Conservation (phyloP, 2,888 invertebrate species). For the Timandra comae region DNA sequence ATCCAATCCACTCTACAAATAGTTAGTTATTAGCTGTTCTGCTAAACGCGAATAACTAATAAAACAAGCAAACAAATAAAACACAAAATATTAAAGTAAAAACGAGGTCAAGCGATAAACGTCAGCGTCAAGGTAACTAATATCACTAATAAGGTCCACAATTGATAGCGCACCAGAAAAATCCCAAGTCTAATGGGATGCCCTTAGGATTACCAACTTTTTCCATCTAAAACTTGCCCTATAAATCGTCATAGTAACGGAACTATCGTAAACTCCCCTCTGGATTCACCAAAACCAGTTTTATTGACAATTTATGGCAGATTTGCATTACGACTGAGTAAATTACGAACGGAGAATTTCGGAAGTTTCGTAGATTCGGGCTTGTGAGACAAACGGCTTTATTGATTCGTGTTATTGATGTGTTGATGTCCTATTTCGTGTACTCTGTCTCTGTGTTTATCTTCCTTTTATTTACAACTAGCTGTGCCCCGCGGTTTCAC, state of each 20-base stretch:
- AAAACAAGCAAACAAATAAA: too few species aligned
- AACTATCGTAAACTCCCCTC: conserved; percentile 33
- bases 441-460: too few species aligned
- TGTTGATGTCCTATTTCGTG: too few species aligned
- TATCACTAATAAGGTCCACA: conserved; percentile 29
- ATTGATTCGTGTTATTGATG: not conserved
- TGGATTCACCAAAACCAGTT: conserved; percentile 22
- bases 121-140: conserved; percentile 17
- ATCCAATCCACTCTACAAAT: too few species aligned
- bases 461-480: too few species aligned
- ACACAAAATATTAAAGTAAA: too few species aligned
- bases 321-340: conserved; percentile 61
- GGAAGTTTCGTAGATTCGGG: conserved; percentile 29
- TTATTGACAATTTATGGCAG: conserved; percentile 67
- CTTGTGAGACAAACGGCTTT: conserved; percentile 8
- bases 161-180: conserved; percentile 36
- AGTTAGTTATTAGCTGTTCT: too few species aligned
- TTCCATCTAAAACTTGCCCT: conserved; percentile 70
- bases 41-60: too few species aligned
- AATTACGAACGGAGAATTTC: conserved; percentile 35
- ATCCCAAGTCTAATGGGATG: conserved; percentile 30
- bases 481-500: too few species aligned
- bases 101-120: too few species aligned
- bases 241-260: conserved; percentile 62
- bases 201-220: conserved; percentile 60